Evolutionary conservation across 2,797 vertebrate species (phyloP).

Genomic region (Crenichthys baileyi): DNA sequence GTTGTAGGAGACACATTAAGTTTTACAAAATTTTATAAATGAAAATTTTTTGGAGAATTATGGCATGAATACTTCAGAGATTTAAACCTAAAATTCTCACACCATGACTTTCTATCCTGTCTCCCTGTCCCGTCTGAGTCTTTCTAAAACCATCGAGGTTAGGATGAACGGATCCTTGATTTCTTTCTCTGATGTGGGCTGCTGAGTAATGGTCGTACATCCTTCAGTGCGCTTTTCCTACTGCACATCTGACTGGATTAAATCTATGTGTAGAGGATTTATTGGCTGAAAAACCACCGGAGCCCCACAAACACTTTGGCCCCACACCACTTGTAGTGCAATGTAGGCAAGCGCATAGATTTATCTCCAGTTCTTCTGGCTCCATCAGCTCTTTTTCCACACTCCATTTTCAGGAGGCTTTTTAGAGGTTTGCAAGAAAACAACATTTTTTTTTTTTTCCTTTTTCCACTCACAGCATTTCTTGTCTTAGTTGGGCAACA

Average conservation of each 20-base stretch:
- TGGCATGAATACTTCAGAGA: neutral
- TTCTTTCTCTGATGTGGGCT: slow-evolving; percentile 77
- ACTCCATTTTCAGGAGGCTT: slow-evolving; percentile 30
- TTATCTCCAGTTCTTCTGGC: slow-evolving; percentile 55
- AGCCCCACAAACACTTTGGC: slow-evolving; percentile 79
- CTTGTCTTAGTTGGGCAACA: slow-evolving; percentile 48
- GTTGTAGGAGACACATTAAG: neutral
- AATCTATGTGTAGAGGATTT: slow-evolving; percentile 80
- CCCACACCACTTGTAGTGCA: slow-evolving; percentile 68
- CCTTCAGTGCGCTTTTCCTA: slow-evolving; percentile 74
- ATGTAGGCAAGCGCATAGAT: slow-evolving; percentile 61
- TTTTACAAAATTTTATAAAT: neutral
- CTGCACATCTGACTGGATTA: slow-evolving; percentile 80
- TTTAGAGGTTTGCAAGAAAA: neutral
- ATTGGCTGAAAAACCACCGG: slow-evolving; percentile 83
- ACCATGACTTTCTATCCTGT: slow-evolving; percentile 36
- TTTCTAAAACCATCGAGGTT: slow-evolving; percentile 43
- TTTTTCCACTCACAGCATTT: slow-evolving; percentile 40
- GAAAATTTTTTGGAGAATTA: neutral
- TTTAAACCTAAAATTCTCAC: neutral
- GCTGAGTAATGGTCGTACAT: slow-evolving; percentile 79
- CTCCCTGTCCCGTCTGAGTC: slow-evolving; percentile 24
- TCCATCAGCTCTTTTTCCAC: slow-evolving; percentile 18
- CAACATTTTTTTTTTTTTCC: neutral
- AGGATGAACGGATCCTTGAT: slow-evolving; percentile 36